Evolutionary conservation across 2,888 invertebrate species (phyloP), one percentile per base, ranked within the genome.

Genomic region (Asteroscopus sphinx): DNA sequence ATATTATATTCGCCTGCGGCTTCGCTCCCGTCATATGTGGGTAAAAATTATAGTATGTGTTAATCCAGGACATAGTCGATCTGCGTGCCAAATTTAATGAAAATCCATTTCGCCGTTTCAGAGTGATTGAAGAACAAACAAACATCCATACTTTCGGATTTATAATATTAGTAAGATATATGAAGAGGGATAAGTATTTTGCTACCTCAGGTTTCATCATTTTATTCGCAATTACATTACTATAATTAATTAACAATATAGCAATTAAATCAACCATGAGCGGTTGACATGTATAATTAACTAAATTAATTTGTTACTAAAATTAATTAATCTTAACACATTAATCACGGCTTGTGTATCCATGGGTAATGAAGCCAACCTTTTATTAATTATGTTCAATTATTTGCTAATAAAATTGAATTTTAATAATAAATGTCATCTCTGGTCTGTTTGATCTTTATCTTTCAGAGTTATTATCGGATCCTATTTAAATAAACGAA

Each of bases 271-370:
- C 33, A 61, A 56, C 47, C 56, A 21, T 32, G 45, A 56, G 17
- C 36, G 21, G 45, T 52, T 68, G 48, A 67, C 48, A 32, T 51
- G 44, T 52, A 48, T 45, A 52, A 67, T 67, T 53, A 42, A 37
- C 37, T 52, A 33, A 53, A 55, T 42, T 44, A 44, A 41, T 65
- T 63, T 55, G 73, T 72, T 70, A 70, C 68, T 61, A 55, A 47
- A 76, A 62, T 56, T 52, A 67, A 68, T 68, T 52, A 62, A 52
- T 68, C 35, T 52, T 35, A 45, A 52, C 51, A 21, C 47, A 51
- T 49, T 56, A 56, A 52, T 56, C 9, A 47, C 25, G 21, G 26
- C 7, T 16, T 25, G 5, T 36, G 5, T 42, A 26, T 12, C 11
- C 7, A 9, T 30, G 8, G 8, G 5, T 41, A 39, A 9, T 5